Percentiles rank a stretch among this genome's conserved stretches.
Evolutionary conservation across 2,113 vertebrate genomes (phyloP).

Genomic region (Arothron firmamentum): DNA sequence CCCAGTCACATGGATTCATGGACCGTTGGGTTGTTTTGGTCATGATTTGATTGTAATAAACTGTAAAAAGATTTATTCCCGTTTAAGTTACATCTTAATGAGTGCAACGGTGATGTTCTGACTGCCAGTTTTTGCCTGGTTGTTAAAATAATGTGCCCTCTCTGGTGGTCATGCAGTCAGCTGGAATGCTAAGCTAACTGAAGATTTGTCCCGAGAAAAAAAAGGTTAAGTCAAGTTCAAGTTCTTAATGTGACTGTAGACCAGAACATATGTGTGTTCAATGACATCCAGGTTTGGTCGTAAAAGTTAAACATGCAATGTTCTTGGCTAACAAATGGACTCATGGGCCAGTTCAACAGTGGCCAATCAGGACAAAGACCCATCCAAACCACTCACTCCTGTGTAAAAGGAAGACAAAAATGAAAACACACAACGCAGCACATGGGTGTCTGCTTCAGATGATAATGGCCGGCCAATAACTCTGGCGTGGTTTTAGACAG

Average conservation of each 20-base stretch:
- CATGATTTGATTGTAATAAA: background rate
- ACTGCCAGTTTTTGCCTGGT: too few species aligned
- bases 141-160: too few species aligned
- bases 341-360: too few species aligned
- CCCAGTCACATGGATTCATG: background rate
- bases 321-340: background rate
- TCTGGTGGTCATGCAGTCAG: too few species aligned
- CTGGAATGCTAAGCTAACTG: too few species aligned
- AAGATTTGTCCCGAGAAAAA: too few species aligned
- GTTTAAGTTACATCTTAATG: too few species aligned
- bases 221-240: too few species aligned
- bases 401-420: conserved; percentile 59
- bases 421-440: conserved; percentile 74
- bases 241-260: too few species aligned
- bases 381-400: conserved; percentile 7
- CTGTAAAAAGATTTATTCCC: background rate
- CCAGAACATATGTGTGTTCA: too few species aligned
- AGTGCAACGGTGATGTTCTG: too few species aligned
- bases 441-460: conserved; percentile 82
- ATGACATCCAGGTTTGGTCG: too few species aligned
- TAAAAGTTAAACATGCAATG: background rate
- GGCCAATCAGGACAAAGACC: background rate
- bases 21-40: background rate
- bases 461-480: conserved; percentile 82
- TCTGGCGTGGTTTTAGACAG: conserved; percentile 89